These are phyloP conservation scores for Platygyra sinensis DNA, from an alignment of 64 coral and sea anemone species.

Conservation along the genomic window DNA sequence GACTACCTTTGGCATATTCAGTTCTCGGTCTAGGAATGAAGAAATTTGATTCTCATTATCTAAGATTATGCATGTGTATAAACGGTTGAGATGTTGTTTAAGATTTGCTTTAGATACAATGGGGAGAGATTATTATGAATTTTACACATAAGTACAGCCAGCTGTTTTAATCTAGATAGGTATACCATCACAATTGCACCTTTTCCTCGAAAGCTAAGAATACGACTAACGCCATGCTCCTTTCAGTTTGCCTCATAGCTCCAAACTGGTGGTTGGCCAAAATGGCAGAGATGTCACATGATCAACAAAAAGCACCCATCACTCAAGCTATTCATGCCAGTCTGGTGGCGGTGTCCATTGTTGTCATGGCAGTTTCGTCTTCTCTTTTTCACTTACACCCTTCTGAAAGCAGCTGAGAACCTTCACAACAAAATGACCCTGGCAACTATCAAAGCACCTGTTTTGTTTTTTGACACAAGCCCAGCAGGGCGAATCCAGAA, in stretches of 20 bases:
- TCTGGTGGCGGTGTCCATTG: conserved; percentile 29
- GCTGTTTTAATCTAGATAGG: too few relatives aligned
- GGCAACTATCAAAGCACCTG: conserved; percentile 35
- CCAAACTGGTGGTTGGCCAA: conserved; percentile 72
- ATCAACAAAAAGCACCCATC: not conserved
- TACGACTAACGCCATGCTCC: not conserved
- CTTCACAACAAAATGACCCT: conserved; percentile 39
- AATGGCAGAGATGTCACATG: conserved; percentile 23
- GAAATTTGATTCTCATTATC: too few relatives aligned
- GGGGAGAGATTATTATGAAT: too few relatives aligned
- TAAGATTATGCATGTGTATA: too few relatives aligned
- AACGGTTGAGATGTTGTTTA: too few relatives aligned
- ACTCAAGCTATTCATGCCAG: conserved; percentile 13
- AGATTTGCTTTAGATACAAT: too few relatives aligned
- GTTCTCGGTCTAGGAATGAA: too few relatives aligned
- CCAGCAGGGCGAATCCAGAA: conserved; percentile 51
- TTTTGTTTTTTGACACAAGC: conserved; percentile 55
- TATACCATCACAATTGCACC: too few relatives aligned
- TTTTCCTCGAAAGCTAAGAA: too few relatives aligned
- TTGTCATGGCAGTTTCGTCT: conserved; percentile 38
- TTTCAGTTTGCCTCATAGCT: conserved; percentile 19
- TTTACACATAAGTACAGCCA: too few relatives aligned
- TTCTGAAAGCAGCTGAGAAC: conserved; percentile 15
- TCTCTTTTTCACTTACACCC: conserved; percentile 40
- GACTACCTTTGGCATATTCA: too few relatives aligned